A percentile compares a stretch with the other conserved stretches of the same genome.
Conservation (phyloP, 2,113 vertebrate genomes). For the Apodemus sylvaticus region DNA sequence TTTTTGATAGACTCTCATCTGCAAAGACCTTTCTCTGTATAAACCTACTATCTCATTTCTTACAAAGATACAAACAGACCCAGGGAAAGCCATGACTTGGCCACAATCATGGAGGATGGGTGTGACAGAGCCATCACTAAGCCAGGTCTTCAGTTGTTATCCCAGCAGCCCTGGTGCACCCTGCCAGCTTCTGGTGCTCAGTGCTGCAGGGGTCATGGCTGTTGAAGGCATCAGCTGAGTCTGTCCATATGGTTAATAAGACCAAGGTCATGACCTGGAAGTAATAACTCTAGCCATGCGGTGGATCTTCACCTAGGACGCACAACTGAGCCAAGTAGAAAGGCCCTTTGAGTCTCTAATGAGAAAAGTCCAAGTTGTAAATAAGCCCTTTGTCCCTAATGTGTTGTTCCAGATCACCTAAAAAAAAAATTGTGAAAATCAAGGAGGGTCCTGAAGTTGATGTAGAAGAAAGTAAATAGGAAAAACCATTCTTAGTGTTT, state of each 20-base stretch:
- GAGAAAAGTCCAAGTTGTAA: neutral
- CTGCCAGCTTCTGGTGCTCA: neutral
- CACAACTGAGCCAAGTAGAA: neutral
- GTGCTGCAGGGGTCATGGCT: neutral
- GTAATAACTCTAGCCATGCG: neutral
- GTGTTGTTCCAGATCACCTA: neutral
- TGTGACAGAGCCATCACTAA: neutral
- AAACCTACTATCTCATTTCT: neutral
- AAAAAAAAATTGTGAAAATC: neutral
- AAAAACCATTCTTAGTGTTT: constrained; percentile 7
- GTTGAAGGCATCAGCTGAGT: neutral
- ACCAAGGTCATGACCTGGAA: neutral
- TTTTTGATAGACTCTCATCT: neutral
- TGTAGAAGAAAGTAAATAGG: neutral
- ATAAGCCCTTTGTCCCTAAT: neutral
- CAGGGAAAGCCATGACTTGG: neutral
- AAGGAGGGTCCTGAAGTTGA: neutral
- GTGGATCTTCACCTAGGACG: neutral
- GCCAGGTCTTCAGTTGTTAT: neutral
- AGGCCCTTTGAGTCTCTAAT: neutral
- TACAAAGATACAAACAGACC: neutral
- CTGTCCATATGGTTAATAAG: neutral
- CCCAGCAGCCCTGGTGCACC: neutral
- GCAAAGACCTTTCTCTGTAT: neutral
- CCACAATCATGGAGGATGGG: neutral